Evolutionary conservation across 2,113 vertebrate genomes (phyloP).

Genomic region (Paralichthys olivaceus): DNA sequence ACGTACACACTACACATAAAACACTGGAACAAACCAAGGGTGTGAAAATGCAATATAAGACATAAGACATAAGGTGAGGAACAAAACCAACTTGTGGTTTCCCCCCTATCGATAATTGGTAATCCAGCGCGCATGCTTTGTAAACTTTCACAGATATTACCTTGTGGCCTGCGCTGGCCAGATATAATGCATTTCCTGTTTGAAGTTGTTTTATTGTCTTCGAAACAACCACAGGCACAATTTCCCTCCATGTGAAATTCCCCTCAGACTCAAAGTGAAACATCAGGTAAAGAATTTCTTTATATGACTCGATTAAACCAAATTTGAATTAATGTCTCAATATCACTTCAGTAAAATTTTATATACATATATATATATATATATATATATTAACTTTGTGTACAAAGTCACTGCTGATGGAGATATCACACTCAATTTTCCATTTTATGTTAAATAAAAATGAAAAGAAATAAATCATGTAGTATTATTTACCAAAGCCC

Average conservation of each 20-base stretch:
- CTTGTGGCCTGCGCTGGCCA: background rate
- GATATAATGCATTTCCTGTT: conserved; percentile 9
- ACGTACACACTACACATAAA: background rate
- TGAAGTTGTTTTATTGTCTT: background rate
- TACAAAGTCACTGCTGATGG: no score
- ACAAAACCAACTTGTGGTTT: conserved; percentile 60
- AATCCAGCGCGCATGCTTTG: conserved; percentile 7
- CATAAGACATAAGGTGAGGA: background rate
- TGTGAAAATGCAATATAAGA: conserved; percentile 1
- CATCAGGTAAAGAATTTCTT: conserved; percentile 53
- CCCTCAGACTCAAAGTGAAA: conserved; percentile 58
- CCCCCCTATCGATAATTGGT: conserved; percentile 50
- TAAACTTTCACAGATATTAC: conserved; percentile 19
- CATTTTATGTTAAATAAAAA: no score
- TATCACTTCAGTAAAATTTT: no score
- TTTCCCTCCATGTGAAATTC: conserved; percentile 14
- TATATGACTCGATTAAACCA: conserved; percentile 54
- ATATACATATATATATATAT: no score
- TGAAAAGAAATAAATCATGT: no score
- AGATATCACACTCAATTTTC: no score
- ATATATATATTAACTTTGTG: no score
- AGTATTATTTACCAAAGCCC: no score
- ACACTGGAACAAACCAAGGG: background rate
- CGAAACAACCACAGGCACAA: background rate
- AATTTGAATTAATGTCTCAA: conserved; percentile 34